Evolutionary conservation across 1,140 invertebrate genomes (phyloP).

Genomic region (Teleopsis dalmanni): DNA sequence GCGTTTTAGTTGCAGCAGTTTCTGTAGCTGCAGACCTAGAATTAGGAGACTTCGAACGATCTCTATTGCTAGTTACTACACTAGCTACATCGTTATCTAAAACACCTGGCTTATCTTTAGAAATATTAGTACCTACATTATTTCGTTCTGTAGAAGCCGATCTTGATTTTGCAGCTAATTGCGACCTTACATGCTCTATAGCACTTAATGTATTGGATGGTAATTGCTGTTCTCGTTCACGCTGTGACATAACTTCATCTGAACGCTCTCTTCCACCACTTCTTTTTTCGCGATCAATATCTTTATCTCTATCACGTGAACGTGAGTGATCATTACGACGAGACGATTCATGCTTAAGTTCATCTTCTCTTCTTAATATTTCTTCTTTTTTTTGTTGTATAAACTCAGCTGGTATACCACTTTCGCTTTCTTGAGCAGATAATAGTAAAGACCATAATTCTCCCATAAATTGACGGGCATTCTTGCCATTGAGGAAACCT

Average conservation of each 20-base stretch:
- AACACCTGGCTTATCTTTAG: conserved; percentile 2
- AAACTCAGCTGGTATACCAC: conserved; percentile 87
- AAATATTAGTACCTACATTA: conserved; percentile 11
- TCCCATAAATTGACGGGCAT: conserved; percentile 93
- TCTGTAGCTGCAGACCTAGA: conserved; percentile 23
- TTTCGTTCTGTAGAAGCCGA: conserved; percentile 14
- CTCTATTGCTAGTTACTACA: conserved; percentile 10
- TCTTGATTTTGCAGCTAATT: conserved; percentile 21
- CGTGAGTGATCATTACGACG: conserved; percentile 25
- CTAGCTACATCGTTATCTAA: conserved; percentile 5
- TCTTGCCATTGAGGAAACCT: conserved; percentile 96
- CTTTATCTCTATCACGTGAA: conserved; percentile 25
- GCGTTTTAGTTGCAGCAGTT: conserved; percentile 40
- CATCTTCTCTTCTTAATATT: conserved; percentile 73
- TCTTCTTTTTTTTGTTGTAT: conserved; percentile 96
- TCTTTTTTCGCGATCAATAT: conserved; percentile 15
- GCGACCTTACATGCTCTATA: conserved; percentile 17
- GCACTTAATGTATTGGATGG: conserved; percentile 11
- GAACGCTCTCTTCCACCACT: conserved; percentile 16
- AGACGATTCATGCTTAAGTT: conserved; percentile 13
- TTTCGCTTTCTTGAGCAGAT: conserved; percentile 90
- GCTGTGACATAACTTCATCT: conserved; percentile 18
- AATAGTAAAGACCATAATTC: conserved; percentile 93
- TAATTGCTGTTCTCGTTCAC: conserved; percentile 10
- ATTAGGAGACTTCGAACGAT: conserved; percentile 20